Evolutionary conservation across 2,113 vertebrate species (phyloP).

Genomic region (Sterna hirundo): DNA sequence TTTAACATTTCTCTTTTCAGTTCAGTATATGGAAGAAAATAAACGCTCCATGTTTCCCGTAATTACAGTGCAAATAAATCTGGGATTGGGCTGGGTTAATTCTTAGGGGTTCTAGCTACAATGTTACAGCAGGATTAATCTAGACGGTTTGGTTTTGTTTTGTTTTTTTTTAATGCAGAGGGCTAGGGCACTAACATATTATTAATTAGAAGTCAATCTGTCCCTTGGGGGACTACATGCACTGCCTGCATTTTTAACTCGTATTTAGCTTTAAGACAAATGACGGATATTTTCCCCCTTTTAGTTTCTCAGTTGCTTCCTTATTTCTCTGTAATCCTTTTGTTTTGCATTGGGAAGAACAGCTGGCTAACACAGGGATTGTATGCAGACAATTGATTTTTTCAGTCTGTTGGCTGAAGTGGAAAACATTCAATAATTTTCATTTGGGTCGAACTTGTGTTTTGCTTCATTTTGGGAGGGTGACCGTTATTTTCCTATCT

Average conservation of each 20-base stretch:
- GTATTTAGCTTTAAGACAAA: constrained; percentile 19
- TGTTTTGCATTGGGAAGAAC: constrained; percentile 7
- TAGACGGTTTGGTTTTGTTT: background rate
- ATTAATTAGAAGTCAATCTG: constrained; percentile 67
- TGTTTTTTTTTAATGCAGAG: background rate
- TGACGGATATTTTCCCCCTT: background rate
- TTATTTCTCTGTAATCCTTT: constrained; percentile 4
- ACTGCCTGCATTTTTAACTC: constrained; percentile 11
- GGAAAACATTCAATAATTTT: background rate
- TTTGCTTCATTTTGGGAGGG: background rate
- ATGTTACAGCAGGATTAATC: constrained; percentile 25
- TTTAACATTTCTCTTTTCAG: background rate
- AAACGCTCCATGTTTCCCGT: background rate
- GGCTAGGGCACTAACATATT: background rate
- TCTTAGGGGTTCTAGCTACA: background rate
- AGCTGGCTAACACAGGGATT: background rate
- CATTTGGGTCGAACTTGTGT: background rate
- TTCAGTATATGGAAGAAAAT: constrained; percentile 10
- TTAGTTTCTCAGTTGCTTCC: background rate
- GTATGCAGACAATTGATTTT: background rate
- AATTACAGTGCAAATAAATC: constrained; percentile 54
- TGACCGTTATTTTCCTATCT: background rate
- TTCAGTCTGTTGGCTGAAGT: background rate
- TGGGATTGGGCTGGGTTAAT: constrained; percentile 41
- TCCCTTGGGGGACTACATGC: background rate